phyloP scores from a whole-genome alignment of 2,797 vertebrate genomes.

The Ceryle rudis region DNA sequence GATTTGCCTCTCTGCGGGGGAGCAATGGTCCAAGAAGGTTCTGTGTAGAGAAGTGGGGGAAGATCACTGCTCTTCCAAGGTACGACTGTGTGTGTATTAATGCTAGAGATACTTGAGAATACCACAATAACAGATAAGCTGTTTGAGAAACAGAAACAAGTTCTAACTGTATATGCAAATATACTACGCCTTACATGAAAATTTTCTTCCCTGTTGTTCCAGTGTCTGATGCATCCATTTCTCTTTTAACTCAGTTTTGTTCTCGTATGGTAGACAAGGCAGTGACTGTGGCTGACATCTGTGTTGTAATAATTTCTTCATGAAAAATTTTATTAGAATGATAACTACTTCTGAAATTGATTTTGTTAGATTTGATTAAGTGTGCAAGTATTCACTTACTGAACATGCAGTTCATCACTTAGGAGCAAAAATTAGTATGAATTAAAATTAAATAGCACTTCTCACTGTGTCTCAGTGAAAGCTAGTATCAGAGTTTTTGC shows the following conservation, averaged over 20 bases:
- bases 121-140: background rate
- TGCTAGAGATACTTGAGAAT: background rate
- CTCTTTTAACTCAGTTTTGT: background rate
- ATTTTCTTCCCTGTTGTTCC: background rate
- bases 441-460: background rate
- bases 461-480: background rate
- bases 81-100: slow-evolving; percentile 46
- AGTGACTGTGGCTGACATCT: background rate
- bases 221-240: background rate
- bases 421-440: background rate
- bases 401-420: background rate
- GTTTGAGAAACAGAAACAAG: background rate
- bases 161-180: background rate
- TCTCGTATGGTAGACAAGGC: background rate
- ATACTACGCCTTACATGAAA: background rate
- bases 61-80: slow-evolving; percentile 95
- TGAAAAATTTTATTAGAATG: background rate
- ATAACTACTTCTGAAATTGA: background rate
- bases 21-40: slow-evolving; percentile 96
- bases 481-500: background rate
- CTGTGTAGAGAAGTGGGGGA: slow-evolving; percentile 98
- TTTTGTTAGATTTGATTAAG: background rate
- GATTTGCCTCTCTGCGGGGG: slow-evolving; percentile 93
- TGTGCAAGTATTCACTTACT: background rate
- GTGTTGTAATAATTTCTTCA: background rate